These are phyloP conservation scores for Pitta sordida DNA, from an alignment of 2,113 vertebrate species.

Conservation along the genomic window DNA sequence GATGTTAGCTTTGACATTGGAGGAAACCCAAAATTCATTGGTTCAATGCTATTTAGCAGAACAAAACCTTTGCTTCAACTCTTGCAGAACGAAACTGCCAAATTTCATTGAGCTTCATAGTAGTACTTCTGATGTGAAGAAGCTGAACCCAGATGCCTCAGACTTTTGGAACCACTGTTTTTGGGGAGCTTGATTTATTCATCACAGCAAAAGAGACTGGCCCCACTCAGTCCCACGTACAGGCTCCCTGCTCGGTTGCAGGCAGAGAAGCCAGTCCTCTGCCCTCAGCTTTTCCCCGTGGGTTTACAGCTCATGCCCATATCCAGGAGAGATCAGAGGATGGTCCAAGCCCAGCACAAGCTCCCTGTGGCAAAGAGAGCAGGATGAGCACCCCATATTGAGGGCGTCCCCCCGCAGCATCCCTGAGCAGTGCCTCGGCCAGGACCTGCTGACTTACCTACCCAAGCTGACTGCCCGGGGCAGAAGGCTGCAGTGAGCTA, in stretches of 20 bases:
- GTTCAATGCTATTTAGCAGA: neutral
- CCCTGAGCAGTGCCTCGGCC: neutral
- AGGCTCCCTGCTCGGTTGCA: neutral
- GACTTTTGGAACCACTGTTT: neutral
- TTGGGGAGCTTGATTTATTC: neutral
- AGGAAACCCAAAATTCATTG: neutral
- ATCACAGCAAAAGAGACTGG: neutral
- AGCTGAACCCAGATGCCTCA: accelerated
- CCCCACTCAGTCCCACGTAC: accelerated
- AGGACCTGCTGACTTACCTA: neutral
- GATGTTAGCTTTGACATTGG: neutral
- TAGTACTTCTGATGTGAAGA: neutral
- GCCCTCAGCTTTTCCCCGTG: neutral
- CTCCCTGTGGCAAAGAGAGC: neutral
- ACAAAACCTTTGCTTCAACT: neutral
- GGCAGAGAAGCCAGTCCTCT: neutral
- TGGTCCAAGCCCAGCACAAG: neutral
- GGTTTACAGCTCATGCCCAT: neutral
- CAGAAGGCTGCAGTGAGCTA: neutral
- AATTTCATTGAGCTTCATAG: neutral
- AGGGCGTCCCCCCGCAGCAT: accelerated
- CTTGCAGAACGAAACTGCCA: neutral
- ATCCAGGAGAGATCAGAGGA: neutral
- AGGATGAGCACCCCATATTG: neutral
- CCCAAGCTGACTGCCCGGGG: neutral